Base-by-base conservation (phyloP, 1,140 invertebrate genomes). In the Scaptomyza hsui region DNA sequence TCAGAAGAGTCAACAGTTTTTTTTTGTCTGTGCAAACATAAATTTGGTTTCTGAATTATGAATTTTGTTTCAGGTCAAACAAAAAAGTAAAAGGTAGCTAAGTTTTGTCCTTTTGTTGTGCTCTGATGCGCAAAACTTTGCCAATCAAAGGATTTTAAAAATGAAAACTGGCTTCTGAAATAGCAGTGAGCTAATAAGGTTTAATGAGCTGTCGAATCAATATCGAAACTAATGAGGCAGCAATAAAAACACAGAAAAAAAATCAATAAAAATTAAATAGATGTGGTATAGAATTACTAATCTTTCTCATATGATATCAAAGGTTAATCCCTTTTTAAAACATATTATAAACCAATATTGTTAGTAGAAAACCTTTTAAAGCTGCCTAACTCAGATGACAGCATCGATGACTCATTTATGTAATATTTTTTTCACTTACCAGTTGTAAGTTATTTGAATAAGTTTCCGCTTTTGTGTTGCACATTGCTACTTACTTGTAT, bases 11-110 rank as follows among this genome's bases (percentile, higher is more conserved):
- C 37, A 4, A 35, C 15, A 47, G 60, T 62, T 42, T 29, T 32
- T 32, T 64, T 13, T 19, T 42, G 0, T 52, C 68, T 81, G 74
- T 78, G 64, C 67, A 85, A 60, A 74, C 65, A 80, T 59, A 65
- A 57, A 65, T 59, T 45, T 45, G 39, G 29, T 52, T 56, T 70
- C 56, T 67, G 63, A 86, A 77, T 55, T 86, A 86, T 86, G 73
- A 86, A 68, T 73, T 78, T 45, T 51, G 29, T 56, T 44, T 76
- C 61, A 57, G 39, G 53, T 60, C 48, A 70, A 24, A 35, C 26
- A 59, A 49, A 41, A 26, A 13, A 39, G 19, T 42, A 41, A 26
- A 13, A 39, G 19, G 52, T 21, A 21, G 32, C 12, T 37, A 39
- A 4, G 12, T 52, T 49, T 16, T 64, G 13, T 49, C 57, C 57